Conservation (phyloP, 2,888 invertebrate genomes). For the Biston betularia region DNA sequence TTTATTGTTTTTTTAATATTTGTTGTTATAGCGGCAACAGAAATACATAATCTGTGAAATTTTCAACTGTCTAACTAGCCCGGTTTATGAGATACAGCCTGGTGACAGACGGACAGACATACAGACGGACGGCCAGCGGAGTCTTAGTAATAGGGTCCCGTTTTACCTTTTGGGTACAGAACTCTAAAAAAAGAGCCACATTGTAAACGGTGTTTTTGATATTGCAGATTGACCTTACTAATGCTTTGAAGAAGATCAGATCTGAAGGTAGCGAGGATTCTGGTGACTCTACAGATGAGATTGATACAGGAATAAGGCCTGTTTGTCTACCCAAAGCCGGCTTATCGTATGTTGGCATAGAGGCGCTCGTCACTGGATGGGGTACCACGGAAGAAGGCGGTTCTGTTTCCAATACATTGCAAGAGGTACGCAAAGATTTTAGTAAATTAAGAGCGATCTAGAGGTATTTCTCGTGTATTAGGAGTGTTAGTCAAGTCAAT, state of each 20-base stretch:
- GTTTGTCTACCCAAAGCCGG: constrained; percentile 91
- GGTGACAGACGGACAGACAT: no score
- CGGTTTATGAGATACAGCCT: no score
- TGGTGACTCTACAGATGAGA: constrained; percentile 53
- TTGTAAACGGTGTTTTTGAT: background rate
- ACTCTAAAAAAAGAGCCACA: no score
- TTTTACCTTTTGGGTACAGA: no score
- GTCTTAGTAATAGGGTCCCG: no score
- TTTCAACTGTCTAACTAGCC: no score
- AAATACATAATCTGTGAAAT: no score
- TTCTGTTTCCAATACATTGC: constrained; percentile 88
- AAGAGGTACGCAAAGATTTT: constrained; percentile 86
- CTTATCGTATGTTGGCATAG: constrained; percentile 80
- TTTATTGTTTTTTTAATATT: no score
- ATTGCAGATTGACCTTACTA: constrained; percentile 72
- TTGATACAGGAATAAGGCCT: constrained; percentile 86
- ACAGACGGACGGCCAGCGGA: no score
- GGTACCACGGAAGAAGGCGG: constrained; percentile 91
- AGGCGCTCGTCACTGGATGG: constrained; percentile 92
- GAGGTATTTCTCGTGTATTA: no score
- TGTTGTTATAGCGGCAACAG: no score
- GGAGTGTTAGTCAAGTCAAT: no score
- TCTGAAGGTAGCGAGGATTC: constrained; percentile 43
- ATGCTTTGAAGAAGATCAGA: constrained; percentile 66
- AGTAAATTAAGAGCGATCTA: background rate